Conservation (phyloP, 1,140 invertebrate genomes). For the Drosophila willistoni region DNA sequence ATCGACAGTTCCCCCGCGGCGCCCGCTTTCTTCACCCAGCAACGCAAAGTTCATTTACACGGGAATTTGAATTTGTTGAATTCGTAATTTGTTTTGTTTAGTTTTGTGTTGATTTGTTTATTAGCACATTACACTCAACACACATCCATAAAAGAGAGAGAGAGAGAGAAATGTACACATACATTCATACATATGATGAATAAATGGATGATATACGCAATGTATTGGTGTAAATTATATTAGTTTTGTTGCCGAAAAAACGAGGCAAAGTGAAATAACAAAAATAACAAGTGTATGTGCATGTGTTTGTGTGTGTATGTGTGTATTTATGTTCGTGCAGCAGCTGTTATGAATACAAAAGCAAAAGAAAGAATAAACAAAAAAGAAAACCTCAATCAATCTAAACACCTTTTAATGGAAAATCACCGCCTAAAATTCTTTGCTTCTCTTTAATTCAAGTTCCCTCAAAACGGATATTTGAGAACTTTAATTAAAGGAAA, state of each 20-base stretch:
- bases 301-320: conserved; percentile 4
- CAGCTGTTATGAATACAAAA: conserved; percentile 14
- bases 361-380: not conserved
- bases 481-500: too few species aligned
- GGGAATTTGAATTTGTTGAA: conserved; percentile 57
- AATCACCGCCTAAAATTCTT: not conserved
- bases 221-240: conserved; percentile 24
- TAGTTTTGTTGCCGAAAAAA: conserved; percentile 1
- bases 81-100: conserved; percentile 75
- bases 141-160: conserved; percentile 3
- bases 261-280: conserved; percentile 5
- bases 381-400: not conserved
- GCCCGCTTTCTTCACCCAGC: not conserved
- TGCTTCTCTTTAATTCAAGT: too few species aligned
- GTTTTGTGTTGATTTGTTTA: conserved; percentile 74
- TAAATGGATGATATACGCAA: conserved; percentile 20
- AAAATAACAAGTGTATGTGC: conserved; percentile 11
- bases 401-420: not conserved
- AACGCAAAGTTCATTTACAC: conserved; percentile 73
- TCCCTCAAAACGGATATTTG: too few species aligned
- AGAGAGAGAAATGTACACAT: not conserved
- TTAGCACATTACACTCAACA: conserved; percentile 36
- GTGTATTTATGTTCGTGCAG: not conserved
- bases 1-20: too few species aligned
- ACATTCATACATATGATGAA: conserved; percentile 15